phyloP scores from a whole-genome alignment of 2,113 vertebrate genomes.

The Pygoscelis antarcticus region DNA sequence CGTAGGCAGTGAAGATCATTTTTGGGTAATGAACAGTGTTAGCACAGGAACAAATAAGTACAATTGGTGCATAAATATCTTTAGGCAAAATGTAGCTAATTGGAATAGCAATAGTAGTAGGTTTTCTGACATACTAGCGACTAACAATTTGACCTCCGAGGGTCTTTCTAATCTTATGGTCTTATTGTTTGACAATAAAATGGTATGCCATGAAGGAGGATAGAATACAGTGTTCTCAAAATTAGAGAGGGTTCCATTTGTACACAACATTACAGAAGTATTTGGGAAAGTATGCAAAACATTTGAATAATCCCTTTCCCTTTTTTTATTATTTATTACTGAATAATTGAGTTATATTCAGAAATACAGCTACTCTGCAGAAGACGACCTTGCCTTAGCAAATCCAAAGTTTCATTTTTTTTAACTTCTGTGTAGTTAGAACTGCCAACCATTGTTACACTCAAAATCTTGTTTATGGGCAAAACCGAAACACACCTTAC shows the following conservation, averaged over 20 bases:
- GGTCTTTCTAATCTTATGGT: not conserved
- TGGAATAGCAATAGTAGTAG: not conserved
- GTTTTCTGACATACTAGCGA: not conserved
- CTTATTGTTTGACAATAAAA: not conserved
- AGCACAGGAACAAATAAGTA: not conserved
- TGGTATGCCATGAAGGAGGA: not conserved
- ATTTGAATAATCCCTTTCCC: not conserved
- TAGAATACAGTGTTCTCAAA: not conserved
- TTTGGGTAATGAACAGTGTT: not conserved
- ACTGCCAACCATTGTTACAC: not conserved
- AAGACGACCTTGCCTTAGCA: not conserved
- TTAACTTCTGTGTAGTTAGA: not conserved
- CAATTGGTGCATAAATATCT: not conserved
- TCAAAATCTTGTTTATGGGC: not conserved
- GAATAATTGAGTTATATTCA: not conserved
- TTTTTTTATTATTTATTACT: not conserved
- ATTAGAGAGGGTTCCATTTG: not conserved
- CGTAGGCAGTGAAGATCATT: not conserved
- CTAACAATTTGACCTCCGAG: accelerated
- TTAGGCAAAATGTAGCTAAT: not conserved
- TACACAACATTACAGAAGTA: not conserved
- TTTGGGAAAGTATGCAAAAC: not conserved
- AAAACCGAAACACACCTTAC: not conserved
- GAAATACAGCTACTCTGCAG: not conserved
- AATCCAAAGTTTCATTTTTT: not conserved